Conservation (phyloP, 53 echinoderm and acorn worm genomes). For the Holothuria leucospilota region DNA sequence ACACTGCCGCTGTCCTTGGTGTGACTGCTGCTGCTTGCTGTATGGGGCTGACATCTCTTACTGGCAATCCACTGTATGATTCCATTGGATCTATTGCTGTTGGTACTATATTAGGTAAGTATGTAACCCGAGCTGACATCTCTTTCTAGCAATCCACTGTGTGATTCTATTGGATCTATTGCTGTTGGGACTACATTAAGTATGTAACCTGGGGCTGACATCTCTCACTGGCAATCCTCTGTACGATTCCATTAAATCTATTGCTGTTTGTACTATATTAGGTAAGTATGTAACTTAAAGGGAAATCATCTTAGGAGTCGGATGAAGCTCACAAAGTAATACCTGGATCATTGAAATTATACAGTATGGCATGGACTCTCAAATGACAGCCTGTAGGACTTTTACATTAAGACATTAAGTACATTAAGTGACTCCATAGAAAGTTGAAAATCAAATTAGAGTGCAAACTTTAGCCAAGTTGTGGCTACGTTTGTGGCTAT, state of each 20-base stretch:
- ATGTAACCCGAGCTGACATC: too few relatives aligned
- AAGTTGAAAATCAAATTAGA: too few relatives aligned
- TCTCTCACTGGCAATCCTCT: conserved; percentile 91
- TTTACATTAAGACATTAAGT: too few relatives aligned
- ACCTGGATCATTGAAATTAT: too few relatives aligned
- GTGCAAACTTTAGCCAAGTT: too few relatives aligned
- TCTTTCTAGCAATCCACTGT: conserved; percentile 88
- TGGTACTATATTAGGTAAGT: conserved; percentile 86
- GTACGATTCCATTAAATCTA: conserved; percentile 86
- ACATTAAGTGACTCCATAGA: too few relatives aligned
- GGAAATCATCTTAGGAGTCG: too few relatives aligned
- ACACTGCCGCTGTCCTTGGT: conserved; percentile 88
- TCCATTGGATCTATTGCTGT: conserved; percentile 82
- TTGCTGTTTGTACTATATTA: conserved; percentile 84
- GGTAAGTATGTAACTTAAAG: conserved; percentile 46
- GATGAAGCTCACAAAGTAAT: too few relatives aligned
- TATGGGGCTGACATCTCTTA: conserved; percentile 92
- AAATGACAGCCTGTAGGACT: too few relatives aligned
- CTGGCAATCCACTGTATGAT: conserved; percentile 96
- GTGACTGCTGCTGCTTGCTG: conserved; percentile 85
- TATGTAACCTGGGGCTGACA: conserved; percentile 95
- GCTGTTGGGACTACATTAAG: conserved; percentile 80
- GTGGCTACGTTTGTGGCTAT: too few relatives aligned
- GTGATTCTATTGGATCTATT: conserved; percentile 85
- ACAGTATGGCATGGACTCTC: too few relatives aligned